Evolutionary conservation across 2,888 invertebrate species (phyloP).

Genomic region (Eumacrocentrus americanus): DNA sequence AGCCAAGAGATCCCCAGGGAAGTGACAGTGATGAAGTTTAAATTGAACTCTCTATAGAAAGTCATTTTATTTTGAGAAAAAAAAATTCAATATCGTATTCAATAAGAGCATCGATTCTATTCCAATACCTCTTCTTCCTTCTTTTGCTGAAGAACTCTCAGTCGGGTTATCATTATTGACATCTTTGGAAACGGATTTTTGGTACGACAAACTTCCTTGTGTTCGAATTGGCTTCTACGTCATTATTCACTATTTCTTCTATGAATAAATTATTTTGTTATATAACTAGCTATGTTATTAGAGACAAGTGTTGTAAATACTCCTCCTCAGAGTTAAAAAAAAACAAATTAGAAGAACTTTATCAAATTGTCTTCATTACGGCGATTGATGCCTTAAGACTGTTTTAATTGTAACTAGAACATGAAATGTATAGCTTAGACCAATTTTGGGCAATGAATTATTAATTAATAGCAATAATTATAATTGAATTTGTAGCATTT

Average conservation of each 20-base stretch:
- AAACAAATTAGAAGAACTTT: neutral
- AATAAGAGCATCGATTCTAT: too few relatives aligned
- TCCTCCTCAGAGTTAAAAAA: neutral
- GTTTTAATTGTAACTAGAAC: conserved; percentile 6
- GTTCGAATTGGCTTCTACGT: too few relatives aligned
- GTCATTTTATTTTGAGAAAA: neutral
- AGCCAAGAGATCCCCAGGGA: conserved; percentile 46
- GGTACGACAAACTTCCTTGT: too few relatives aligned
- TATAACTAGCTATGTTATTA: too few relatives aligned
- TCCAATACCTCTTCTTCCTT: too few relatives aligned
- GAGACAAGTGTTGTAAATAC: neutral
- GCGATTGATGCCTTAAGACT: conserved; percentile 5
- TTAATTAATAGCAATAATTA: neutral
- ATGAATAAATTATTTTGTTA: too few relatives aligned
- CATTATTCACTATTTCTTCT: too few relatives aligned
- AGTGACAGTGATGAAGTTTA: conserved; percentile 54
- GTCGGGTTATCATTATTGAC: too few relatives aligned
- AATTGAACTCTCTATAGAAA: conserved; percentile 9
- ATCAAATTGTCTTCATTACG: conserved; percentile 1
- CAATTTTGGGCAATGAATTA: neutral
- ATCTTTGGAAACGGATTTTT: too few relatives aligned
- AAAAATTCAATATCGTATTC: neutral
- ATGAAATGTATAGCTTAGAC: neutral
- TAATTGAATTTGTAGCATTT: neutral
- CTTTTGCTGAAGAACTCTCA: too few relatives aligned